Evolutionary conservation across 1,140 invertebrate genomes (phyloP).

Genomic region (Drosophila persimilis): DNA sequence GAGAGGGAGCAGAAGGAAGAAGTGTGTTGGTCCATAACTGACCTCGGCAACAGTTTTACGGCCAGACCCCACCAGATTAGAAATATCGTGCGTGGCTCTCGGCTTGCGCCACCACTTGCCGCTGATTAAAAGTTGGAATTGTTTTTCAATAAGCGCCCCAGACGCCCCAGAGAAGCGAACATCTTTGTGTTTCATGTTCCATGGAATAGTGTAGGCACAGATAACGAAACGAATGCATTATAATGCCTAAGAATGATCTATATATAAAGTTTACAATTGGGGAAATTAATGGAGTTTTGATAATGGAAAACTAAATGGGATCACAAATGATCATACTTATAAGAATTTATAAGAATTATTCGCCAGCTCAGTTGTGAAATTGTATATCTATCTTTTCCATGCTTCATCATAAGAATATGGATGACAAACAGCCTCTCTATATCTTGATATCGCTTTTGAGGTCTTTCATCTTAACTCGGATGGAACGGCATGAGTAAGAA

Average conservation of each 20-base stretch:
- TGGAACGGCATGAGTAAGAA: conserved; percentile 27
- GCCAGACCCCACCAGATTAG: conserved; percentile 45
- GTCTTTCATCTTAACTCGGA: conserved; percentile 15
- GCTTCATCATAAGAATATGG: neutral
- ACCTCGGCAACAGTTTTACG: conserved; percentile 61
- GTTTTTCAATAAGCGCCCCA: conserved; percentile 52
- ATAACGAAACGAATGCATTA: conserved; percentile 40
- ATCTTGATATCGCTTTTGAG: conserved; percentile 10
- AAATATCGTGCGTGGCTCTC: conserved; percentile 17
- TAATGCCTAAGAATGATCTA: neutral
- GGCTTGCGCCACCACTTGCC: conserved; percentile 49
- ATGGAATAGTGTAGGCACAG: conserved; percentile 20
- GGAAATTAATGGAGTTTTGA: conserved; percentile 1
- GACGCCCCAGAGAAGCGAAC: neutral
- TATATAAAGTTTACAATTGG: conserved; percentile 12
- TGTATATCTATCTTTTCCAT: conserved; percentile 1
- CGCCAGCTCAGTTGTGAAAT: neutral
- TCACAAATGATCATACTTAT: conserved; percentile 5
- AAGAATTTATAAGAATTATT: neutral
- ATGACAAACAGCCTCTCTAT: conserved; percentile 17
- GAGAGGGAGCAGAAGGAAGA: too few relatives aligned
- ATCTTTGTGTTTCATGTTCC: conserved; percentile 4
- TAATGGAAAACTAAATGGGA: neutral
- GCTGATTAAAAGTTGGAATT: conserved; percentile 67
- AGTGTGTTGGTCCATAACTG: conserved; percentile 46